These are phyloP conservation scores for Podotricha telesiphe DNA, from an alignment of 2,888 invertebrate species.

Conservation along the genomic window DNA sequence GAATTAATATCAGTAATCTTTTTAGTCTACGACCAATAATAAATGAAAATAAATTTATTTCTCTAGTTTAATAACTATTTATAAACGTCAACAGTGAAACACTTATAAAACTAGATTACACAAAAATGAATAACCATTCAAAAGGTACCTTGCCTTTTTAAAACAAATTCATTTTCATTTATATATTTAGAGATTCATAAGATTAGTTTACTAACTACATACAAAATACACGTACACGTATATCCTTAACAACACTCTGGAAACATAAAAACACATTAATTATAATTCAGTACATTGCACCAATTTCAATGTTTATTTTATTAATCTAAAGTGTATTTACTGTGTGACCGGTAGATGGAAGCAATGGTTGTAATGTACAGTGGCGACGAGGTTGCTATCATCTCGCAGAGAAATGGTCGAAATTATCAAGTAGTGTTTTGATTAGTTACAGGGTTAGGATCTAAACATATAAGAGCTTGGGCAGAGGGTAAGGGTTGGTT, in stretches of 20 bases:
- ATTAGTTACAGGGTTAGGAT: conserved; percentile 82
- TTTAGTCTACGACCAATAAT: too few species aligned
- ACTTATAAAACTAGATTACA: background rate
- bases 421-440: conserved; percentile 79
- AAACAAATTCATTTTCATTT: background rate
- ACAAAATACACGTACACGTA: background rate
- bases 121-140: background rate
- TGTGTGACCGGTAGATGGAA: conserved; percentile 73
- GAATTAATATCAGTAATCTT: too few species aligned
- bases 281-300: conserved; percentile 52
- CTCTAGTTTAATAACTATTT: background rate
- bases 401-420: conserved; percentile 73
- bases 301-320: conserved; percentile 68
- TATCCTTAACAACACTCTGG: conserved; percentile 27
- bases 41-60: too few species aligned
- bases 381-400: conserved; percentile 71
- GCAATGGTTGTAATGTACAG: conserved; percentile 81
- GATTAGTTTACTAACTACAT: background rate
- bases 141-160: background rate
- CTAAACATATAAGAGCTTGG: conserved; percentile 84
- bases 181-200: background rate
- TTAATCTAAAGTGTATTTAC: conserved; percentile 47
- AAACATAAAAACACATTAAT: conserved; percentile 27
- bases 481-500: conserved; percentile 82
- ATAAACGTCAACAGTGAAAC: background rate